Evolutionary conservation across 2,888 invertebrate species (phyloP).

Genomic region (Diloba caeruleocephala): DNA sequence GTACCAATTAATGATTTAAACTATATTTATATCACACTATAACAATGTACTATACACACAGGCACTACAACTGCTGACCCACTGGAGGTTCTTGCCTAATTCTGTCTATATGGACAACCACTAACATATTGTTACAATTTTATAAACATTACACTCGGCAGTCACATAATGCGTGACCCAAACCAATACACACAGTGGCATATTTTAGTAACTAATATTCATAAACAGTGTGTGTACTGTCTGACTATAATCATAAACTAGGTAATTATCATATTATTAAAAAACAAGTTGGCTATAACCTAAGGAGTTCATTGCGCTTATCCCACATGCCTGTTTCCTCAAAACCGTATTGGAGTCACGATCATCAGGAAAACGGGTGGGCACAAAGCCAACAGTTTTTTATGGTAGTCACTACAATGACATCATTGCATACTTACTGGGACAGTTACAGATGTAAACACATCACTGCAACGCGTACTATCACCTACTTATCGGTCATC

Average conservation of each 20-base stretch:
- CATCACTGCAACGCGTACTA: slow-evolving; percentile 77
- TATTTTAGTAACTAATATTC: slow-evolving; percentile 21
- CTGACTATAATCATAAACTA: slow-evolving; percentile 56
- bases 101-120: slow-evolving; percentile 33
- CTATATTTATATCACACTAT: slow-evolving; percentile 4
- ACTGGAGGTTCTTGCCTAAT: slow-evolving; percentile 18
- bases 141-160: slow-evolving; percentile 41
- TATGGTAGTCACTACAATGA: slow-evolving; percentile 84
- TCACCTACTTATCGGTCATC: slow-evolving; percentile 63
- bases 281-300: slow-evolving; percentile 76
- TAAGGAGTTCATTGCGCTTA: slow-evolving; percentile 76
- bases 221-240: slow-evolving; percentile 39
- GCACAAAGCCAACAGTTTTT: slow-evolving; percentile 88
- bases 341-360: slow-evolving; percentile 76
- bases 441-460: slow-evolving; percentile 86
- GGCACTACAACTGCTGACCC: slow-evolving; percentile 18
- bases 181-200: slow-evolving; percentile 27
- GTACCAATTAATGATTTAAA: no score
- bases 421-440: slow-evolving; percentile 85
- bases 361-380: slow-evolving; percentile 85
- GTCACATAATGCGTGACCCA: slow-evolving; percentile 28
- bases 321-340: slow-evolving; percentile 77
- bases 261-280: slow-evolving; percentile 72
- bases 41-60: slow-evolving; percentile 10
- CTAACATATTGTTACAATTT: slow-evolving; percentile 41